Evolutionary conservation across 2,113 vertebrate species (phyloP), one percentile per base, ranked within the genome.

Genomic region (Sardina pilchardus): DNA sequence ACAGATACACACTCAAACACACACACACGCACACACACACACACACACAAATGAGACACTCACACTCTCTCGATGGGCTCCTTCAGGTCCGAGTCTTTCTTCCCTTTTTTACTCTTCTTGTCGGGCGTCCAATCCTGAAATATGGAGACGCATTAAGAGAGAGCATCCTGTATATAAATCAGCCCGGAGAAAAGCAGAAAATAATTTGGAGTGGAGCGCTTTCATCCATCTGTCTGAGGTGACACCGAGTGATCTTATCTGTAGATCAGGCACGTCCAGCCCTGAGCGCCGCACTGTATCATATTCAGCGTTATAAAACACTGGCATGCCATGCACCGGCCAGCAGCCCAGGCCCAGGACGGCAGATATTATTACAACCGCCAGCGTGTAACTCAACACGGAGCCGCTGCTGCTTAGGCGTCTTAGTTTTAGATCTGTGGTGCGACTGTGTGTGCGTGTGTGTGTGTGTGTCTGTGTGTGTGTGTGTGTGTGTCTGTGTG

Each of bases 81-180:
- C 84, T 93, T 94, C 84, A 92, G 91, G 75, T 93, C 94, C 81
- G 80, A 89, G 12, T 88, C 91, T 82, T 94, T 95, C 91, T 96
- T 95, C 81, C 87, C 92, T 90, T 95, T 96, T 87, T 95, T 95
- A 80, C 53, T 89, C 87, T 96, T 96, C 84, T 92, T 94, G 30
- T 94, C 94, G 4, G 95, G 94, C 26, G 24, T 92, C 94, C 94
- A 97, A 78, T 95, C 95, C 96, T 96, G 30, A 71, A 71, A 85
- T 30, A 87, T 1, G 56, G 78, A 85, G 84, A 85, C 59, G 39
- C 67, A 81, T 26, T 87, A 67, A 85, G 44, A 83, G 63, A 30
- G n/a, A 12, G n/a, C 81, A 48, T 36, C 17, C 45, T 30, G 50
- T n/a, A 7, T n/a, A 7, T 59, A n/a, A 71, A 71, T 30, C 63